These are phyloP conservation scores for Lepidurus arcticus DNA, from an alignment of 1,140 invertebrate genomes.

Conservation along the genomic window DNA sequence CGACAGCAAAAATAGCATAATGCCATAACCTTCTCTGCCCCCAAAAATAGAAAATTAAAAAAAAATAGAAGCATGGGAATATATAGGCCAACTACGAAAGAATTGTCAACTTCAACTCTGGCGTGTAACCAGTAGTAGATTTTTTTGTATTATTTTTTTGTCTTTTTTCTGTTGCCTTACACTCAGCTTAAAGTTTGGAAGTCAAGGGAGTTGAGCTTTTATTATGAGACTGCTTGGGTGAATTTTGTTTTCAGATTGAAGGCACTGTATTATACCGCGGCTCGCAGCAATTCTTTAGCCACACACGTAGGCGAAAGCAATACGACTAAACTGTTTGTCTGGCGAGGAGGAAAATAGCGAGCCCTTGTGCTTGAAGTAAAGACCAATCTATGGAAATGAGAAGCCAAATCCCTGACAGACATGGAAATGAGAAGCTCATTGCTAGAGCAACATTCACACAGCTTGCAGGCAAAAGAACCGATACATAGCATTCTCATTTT, in stretches of 20 bases:
- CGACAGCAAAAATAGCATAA: background rate
- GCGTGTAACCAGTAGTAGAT: background rate
- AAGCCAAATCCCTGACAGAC: slow-evolving; percentile 14
- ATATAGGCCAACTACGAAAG: background rate
- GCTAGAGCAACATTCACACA: slow-evolving; percentile 19
- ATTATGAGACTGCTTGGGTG: background rate
- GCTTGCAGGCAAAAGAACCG: slow-evolving; percentile 17
- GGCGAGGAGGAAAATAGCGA: background rate
- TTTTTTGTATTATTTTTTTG: background rate
- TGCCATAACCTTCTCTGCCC: background rate
- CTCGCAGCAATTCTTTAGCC: background rate
- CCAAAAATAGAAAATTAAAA: too few species aligned
- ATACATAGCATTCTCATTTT: background rate
- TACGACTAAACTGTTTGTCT: slow-evolving; percentile 10
- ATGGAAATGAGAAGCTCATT: slow-evolving; percentile 21
- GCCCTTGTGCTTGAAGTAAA: background rate
- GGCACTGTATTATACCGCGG: background rate
- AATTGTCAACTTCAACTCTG: background rate
- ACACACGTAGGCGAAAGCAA: background rate
- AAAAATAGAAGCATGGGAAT: background rate
- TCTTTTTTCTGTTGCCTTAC: background rate
- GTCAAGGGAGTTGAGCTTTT: slow-evolving; percentile 4
- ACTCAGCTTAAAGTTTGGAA: background rate
- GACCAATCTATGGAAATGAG: slow-evolving; percentile 16
- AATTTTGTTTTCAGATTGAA: slow-evolving; percentile 10